Base-by-base conservation (phyloP, 1,140 invertebrate species). In the Sycophila sp. region DNA sequence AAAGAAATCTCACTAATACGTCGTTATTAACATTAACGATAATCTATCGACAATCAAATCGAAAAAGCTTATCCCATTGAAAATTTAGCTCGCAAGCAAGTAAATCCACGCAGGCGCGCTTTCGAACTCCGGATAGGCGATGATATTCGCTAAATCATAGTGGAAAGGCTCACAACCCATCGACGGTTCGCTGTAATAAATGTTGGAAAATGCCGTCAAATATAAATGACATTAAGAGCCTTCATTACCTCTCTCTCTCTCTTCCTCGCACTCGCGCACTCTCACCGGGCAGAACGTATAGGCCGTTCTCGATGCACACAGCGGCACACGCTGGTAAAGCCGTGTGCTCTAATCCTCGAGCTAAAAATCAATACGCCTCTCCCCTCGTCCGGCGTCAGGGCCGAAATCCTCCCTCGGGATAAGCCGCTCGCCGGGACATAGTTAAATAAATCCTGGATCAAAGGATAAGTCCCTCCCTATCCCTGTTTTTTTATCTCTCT, bases 381-480 rank as follows among this genome's bases (percentile, higher is more conserved):
- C 77, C 80, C 83, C 34, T 28, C 22, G 32, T n/a, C n/a, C 34
- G 24, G 32, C 74, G 62, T 56, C 72, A 70, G 64, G 78, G 77
- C 78, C 38, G 76, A 83, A 85, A 85, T 81, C 81, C 83, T 83
- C 83, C 85, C 85, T 78, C 77, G 83, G 83, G 84, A 86, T 86
- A 85, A 86, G 82, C 84, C 78, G 82, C 75, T 77, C 80, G 71
- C 78, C 80, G 80, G 80, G 79, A 83, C 81, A 83, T 85, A 85
- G 81, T 86, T 85, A 85, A 85, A 86, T 86, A 86, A 86, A 86
- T 86, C 84, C 85, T 75, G 84, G 85, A 86, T 86, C 82, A 85
- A 85, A 80, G 83, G 83, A 86, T 85, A 80, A 85, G 80, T 79
- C 76, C 77, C 68, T 77, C 67, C 69, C 63, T 53, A 40, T 64